Conservation (phyloP, 2,888 invertebrate species). For the Phaonia tiefii region DNA sequence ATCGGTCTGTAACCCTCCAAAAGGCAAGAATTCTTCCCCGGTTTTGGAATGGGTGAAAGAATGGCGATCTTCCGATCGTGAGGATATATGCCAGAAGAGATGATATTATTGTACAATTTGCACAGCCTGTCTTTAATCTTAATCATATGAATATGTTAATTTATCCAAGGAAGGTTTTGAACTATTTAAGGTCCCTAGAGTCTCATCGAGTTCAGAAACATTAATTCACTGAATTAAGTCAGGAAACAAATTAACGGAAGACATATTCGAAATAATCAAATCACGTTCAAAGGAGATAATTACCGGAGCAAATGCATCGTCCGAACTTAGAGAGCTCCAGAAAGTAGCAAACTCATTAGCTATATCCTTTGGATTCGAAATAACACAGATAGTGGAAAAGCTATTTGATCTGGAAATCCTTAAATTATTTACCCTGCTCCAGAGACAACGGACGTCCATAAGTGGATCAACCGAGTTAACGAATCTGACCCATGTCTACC, state of each 20-base stretch:
- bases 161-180: slow-evolving; percentile 15
- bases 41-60: slow-evolving; percentile 6
- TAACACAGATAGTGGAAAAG: slow-evolving; percentile 24
- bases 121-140: neutral
- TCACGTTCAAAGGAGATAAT: neutral
- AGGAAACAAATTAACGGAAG: neutral
- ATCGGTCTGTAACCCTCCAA: neutral
- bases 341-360: slow-evolving; percentile 17
- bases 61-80: neutral
- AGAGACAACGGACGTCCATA: neutral
- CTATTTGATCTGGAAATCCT: neutral
- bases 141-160: neutral
- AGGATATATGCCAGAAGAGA: neutral
- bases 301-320: neutral
- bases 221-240: neutral
- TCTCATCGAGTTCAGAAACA: neutral
- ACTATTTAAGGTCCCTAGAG: slow-evolving; percentile 3
- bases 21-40: neutral
- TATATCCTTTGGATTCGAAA: slow-evolving; percentile 20
- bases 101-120: neutral
- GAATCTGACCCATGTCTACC: neutral
- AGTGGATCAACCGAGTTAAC: slow-evolving; percentile 35
- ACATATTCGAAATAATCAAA: neutral
- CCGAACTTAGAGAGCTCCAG: slow-evolving; percentile 38
- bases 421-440: neutral